Percentiles rank a stretch among this genome's conserved stretches.
phyloP scores from a whole-genome alignment of 1,140 invertebrate genomes.

The Brachionus manjavacas region DNA sequence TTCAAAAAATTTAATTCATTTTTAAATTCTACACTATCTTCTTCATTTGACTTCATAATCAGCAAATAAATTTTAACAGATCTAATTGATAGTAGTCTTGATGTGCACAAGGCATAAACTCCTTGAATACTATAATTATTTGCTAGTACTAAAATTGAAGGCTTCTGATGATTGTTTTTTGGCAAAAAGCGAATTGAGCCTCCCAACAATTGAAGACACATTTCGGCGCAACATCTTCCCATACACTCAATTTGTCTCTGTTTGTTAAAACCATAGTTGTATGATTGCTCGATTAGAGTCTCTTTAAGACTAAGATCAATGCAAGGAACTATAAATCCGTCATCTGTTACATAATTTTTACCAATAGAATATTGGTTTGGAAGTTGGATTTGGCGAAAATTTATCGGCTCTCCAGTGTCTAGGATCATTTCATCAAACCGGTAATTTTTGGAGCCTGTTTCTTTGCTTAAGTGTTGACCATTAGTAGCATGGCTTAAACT shows the following conservation, averaged over 20 bases:
- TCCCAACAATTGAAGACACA: slow-evolving; percentile 71
- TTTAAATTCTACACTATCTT: slow-evolving; percentile 43
- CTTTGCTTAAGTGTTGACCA: background rate
- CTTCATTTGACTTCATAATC: slow-evolving; percentile 50
- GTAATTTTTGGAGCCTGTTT: slow-evolving; percentile 58
- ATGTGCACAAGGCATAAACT: slow-evolving; percentile 66
- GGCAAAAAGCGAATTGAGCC: slow-evolving; percentile 58
- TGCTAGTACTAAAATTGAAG: slow-evolving; percentile 67
- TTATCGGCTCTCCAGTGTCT: slow-evolving; percentile 61
- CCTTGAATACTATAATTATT: slow-evolving; percentile 71
- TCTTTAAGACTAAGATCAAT: slow-evolving; percentile 66
- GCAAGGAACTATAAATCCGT: slow-evolving; percentile 72
- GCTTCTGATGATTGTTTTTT: slow-evolving; percentile 74
- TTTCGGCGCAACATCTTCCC: slow-evolving; percentile 71
- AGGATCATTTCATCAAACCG: slow-evolving; percentile 80
- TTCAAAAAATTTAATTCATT: slow-evolving; percentile 66
- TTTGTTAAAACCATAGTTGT: slow-evolving; percentile 65
- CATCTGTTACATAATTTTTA: slow-evolving; percentile 59
- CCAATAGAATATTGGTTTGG: slow-evolving; percentile 56
- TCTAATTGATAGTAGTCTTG: slow-evolving; percentile 72
- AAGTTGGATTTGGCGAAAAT: slow-evolving; percentile 68
- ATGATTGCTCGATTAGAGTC: slow-evolving; percentile 65
- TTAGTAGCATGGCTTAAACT: background rate
- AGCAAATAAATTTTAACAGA: slow-evolving; percentile 66
- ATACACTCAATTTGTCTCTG: slow-evolving; percentile 69